Evolutionary conservation across 2,888 invertebrate species (phyloP).

Genomic region (Metacarcinus magister): DNA sequence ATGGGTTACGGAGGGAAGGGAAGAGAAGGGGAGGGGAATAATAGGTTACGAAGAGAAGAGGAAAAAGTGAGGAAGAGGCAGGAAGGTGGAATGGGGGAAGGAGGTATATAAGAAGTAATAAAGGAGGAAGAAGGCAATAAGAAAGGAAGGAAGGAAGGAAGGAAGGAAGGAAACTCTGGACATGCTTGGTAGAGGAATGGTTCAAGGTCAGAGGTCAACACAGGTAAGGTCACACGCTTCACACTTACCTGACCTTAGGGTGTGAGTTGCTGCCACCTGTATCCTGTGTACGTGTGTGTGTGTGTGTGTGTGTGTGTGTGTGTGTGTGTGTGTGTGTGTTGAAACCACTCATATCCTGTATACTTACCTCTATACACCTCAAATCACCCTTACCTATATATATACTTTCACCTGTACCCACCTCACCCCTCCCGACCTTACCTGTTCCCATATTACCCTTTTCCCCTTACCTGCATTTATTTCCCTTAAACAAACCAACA

Average conservation of each 20-base stretch:
- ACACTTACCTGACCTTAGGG: background rate
- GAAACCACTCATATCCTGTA: no score
- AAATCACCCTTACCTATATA: no score
- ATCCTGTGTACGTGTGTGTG: background rate
- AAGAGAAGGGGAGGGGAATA: background rate
- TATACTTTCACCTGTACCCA: no score
- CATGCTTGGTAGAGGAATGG: background rate
- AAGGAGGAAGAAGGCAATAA: background rate
- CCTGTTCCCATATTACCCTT: no score
- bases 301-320: conserved; percentile 45
- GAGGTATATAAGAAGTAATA: background rate
- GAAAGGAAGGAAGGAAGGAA: background rate
- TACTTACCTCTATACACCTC: no score
- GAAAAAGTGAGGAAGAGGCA: background rate
- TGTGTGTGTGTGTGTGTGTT: background rate
- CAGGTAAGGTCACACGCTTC: background rate
- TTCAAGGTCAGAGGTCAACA: background rate
- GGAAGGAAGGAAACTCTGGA: background rate
- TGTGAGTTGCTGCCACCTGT: background rate
- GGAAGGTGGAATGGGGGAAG: background rate
- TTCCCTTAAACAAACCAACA: background rate
- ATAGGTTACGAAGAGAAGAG: background rate
- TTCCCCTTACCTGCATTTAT: background rate
- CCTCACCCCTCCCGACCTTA: no score
- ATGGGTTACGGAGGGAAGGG: background rate